phyloP scores from a whole-genome alignment of 1,140 invertebrate genomes.

The Phocides pigmalion region DNA sequence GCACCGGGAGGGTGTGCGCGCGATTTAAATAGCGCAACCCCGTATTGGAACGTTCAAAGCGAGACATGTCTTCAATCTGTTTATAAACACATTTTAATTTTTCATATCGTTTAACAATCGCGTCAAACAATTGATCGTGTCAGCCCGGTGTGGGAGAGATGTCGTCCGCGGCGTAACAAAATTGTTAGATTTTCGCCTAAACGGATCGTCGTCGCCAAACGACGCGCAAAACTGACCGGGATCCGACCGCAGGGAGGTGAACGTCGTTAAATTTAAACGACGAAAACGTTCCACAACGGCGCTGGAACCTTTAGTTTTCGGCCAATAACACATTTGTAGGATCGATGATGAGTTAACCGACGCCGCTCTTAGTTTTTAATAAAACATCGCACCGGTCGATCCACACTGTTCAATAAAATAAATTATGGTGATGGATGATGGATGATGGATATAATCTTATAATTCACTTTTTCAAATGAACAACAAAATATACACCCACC shows the following conservation, averaged over 20 bases:
- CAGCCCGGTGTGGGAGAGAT: slow-evolving; percentile 30
- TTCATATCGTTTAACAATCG: slow-evolving; percentile 11
- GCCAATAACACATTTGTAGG: not conserved
- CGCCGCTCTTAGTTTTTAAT: too few species aligned
- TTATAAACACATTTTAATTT: not conserved
- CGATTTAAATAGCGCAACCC: slow-evolving; percentile 25
- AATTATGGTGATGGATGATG: too few species aligned
- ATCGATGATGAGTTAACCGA: too few species aligned
- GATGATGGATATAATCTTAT: too few species aligned
- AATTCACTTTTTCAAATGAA: too few species aligned
- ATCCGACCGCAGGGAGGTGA: too few species aligned
- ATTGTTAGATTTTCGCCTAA: slow-evolving; percentile 1
- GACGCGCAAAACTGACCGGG: slow-evolving; percentile 9
- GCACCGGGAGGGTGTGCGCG: slow-evolving; percentile 27
- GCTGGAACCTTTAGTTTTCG: too few species aligned
- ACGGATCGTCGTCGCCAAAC: not conserved
- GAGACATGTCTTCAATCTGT: too few species aligned
- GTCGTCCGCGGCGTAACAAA: slow-evolving; percentile 18
- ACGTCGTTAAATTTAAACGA: too few species aligned
- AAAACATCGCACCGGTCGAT: slow-evolving; percentile 8
- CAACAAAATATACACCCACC: too few species aligned
- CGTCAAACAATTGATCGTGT: not conserved
- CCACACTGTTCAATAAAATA: slow-evolving; percentile 10
- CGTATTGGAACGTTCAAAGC: slow-evolving; percentile 21
- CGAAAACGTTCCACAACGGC: too few species aligned